Base-by-base conservation (phyloP, 2,113 vertebrate genomes). In the Heloderma charlesbogerti region DNA sequence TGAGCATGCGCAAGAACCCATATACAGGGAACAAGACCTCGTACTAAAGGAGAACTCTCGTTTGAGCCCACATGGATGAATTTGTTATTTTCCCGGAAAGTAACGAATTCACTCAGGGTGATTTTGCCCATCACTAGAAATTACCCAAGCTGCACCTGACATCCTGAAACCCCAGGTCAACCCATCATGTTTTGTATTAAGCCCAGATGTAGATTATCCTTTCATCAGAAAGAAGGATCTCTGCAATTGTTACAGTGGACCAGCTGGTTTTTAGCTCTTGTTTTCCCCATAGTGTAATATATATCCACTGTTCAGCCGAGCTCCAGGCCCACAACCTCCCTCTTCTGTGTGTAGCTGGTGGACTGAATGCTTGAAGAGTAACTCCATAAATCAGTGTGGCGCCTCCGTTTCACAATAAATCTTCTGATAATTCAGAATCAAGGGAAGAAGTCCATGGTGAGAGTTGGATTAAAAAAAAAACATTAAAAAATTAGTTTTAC, bases 121-220 rank as follows among this genome's bases (percentile, higher is more conserved):
- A 54, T 54, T 63, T 63, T 4, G 16, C 60, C 60, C 3, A 20
- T 54, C 60, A 63, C 60, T 63, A 63, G 20, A 29, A 45, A 45
- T 78, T 10, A 88, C 60, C 66, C 93, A 67, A 72, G 88, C 94
- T 91, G 93, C 90, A 80, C 78, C 89, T 93, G 94, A 95, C 90
- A 89, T 89, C 93, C 93, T 80, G 0, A 94, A 83, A 3, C 1
- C 85, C 0, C 0, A 78, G 93, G 93, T 95, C 94, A 91, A 87
- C 87, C 96, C 96, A 93, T 93, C 90, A 22, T 87, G 96, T 94
- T 79, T 91, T 91, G 82, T 95, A 96, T 97, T 96, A 94, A 94
- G 96, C 93, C 97, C 98, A 98, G 97, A 97, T 98, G 98, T 97
- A 96, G 92, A 91, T 94, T 90, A 94, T 91, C 87, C 94, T 93